Evolutionary conservation across 2,888 invertebrate genomes (phyloP).

Genomic region (Dermolepida albohirtum): DNA sequence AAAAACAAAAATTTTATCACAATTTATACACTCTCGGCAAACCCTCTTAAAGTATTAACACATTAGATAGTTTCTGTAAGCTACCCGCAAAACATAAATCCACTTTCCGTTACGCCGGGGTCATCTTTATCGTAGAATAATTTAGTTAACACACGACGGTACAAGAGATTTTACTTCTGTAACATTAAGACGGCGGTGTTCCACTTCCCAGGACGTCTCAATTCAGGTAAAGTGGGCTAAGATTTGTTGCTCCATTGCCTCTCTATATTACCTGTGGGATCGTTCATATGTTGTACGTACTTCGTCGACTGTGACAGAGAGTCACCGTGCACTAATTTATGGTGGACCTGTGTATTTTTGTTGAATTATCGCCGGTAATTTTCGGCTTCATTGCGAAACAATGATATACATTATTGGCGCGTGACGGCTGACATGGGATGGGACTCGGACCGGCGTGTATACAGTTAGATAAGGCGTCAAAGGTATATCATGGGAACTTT

Average conservation of each 20-base stretch:
- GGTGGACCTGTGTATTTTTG: slow-evolving; percentile 48
- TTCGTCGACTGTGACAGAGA: slow-evolving; percentile 29
- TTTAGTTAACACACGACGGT: slow-evolving; percentile 40
- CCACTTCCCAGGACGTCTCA: slow-evolving; percentile 48
- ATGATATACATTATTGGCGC: slow-evolving; percentile 50
- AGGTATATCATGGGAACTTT: slow-evolving; percentile 43
- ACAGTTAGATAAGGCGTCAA: slow-evolving; percentile 42
- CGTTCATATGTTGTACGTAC: slow-evolving; percentile 30
- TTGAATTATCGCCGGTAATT: slow-evolving; percentile 52
- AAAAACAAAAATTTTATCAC: neutral
- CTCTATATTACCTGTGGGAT: slow-evolving; percentile 35
- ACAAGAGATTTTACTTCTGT: slow-evolving; percentile 43
- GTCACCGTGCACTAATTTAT: slow-evolving; percentile 48
- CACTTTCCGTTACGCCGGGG: slow-evolving; percentile 14
- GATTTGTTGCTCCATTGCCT: slow-evolving; percentile 44
- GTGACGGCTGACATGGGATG: slow-evolving; percentile 50
- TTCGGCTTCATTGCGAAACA: slow-evolving; percentile 52
- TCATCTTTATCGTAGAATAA: slow-evolving; percentile 37
- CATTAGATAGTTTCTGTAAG: slow-evolving; percentile 9
- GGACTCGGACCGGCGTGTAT: slow-evolving; percentile 43
- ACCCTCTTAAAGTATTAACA: slow-evolving; percentile 5
- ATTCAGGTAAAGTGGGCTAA: slow-evolving; percentile 47
- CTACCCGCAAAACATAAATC: slow-evolving; percentile 33
- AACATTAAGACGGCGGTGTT: slow-evolving; percentile 40
- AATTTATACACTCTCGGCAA: neutral